These are phyloP conservation scores for Penaeus vannamei DNA, from an alignment of 1,140 invertebrate genomes.

Conservation along the genomic window DNA sequence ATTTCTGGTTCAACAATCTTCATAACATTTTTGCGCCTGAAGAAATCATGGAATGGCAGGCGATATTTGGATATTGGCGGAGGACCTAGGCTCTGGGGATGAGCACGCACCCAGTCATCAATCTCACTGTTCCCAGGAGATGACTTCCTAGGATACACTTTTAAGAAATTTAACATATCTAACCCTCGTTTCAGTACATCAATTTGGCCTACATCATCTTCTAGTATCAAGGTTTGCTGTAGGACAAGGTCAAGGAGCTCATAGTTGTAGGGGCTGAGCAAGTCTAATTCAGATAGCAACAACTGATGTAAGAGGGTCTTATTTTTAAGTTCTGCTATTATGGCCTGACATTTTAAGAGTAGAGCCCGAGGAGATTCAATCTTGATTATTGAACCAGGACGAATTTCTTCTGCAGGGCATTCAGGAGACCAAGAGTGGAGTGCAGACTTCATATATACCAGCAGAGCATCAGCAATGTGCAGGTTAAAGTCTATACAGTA, in stretches of 20 bases:
- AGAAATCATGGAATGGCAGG: conserved; percentile 64
- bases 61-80: conserved; percentile 56
- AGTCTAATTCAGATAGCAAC: conserved; percentile 39
- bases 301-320: conserved; percentile 42
- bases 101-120: conserved; percentile 59
- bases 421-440: conserved; percentile 53
- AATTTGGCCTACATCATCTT: conserved; percentile 25
- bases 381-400: neutral
- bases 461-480: conserved; percentile 56
- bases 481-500: conserved; percentile 61
- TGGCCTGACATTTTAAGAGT: conserved; percentile 42
- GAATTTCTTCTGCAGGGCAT: conserved; percentile 6
- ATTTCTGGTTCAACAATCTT: conserved; percentile 63
- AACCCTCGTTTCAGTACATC: conserved; percentile 52
- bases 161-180: conserved; percentile 62
- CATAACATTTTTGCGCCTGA: conserved; percentile 37
- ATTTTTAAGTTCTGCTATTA: conserved; percentile 56
- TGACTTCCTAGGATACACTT: conserved; percentile 54
- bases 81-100: conserved; percentile 52
- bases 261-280: conserved; percentile 63
- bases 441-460: conserved; percentile 52
- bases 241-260: conserved; percentile 59
- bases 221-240: conserved; percentile 36
- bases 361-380: conserved; percentile 53
- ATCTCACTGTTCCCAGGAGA: conserved; percentile 47